phyloP scores from a whole-genome alignment of 2,888 invertebrate species.

The Spilosoma lubricipeda region DNA sequence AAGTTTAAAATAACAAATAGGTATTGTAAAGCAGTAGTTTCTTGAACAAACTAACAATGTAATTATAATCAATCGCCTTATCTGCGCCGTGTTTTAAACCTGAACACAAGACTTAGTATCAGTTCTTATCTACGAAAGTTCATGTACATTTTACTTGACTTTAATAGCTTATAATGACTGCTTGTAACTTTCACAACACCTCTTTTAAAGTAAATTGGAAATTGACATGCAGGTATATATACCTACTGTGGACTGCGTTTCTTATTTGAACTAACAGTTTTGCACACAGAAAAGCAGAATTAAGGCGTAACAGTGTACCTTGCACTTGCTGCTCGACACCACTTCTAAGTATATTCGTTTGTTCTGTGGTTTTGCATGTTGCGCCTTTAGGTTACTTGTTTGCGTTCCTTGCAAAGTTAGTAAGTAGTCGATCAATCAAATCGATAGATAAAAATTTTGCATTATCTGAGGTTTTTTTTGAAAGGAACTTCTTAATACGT shows the following conservation, averaged over 20 bases:
- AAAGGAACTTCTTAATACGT: background rate
- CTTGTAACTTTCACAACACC: slow-evolving; percentile 10
- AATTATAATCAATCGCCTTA: slow-evolving; percentile 35
- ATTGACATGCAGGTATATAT: no score
- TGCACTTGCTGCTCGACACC: no score
- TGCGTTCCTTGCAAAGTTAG: background rate
- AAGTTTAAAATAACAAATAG: background rate
- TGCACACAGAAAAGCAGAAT: no score
- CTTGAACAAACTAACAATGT: slow-evolving; percentile 24
- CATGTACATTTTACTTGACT: slow-evolving; percentile 27
- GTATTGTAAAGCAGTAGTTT: background rate
- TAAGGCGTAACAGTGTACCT: no score
- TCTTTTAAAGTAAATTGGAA: background rate
- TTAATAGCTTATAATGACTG: slow-evolving; percentile 38
- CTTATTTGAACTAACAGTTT: background rate
- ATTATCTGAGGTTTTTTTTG: background rate
- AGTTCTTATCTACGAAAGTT: slow-evolving; percentile 33
- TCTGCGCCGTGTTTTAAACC: slow-evolving; percentile 32
- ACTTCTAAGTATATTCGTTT: no score
- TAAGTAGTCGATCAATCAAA: background rate
- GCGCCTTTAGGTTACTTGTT: background rate
- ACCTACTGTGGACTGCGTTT: background rate
- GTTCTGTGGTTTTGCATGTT: no score
- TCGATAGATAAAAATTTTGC: no score
- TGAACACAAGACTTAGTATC: slow-evolving; percentile 28